A percentile compares a stretch with the other conserved stretches of the same genome.
Conservation (phyloP, 2,113 vertebrate species). For the Trematomus loennbergii region DNA sequence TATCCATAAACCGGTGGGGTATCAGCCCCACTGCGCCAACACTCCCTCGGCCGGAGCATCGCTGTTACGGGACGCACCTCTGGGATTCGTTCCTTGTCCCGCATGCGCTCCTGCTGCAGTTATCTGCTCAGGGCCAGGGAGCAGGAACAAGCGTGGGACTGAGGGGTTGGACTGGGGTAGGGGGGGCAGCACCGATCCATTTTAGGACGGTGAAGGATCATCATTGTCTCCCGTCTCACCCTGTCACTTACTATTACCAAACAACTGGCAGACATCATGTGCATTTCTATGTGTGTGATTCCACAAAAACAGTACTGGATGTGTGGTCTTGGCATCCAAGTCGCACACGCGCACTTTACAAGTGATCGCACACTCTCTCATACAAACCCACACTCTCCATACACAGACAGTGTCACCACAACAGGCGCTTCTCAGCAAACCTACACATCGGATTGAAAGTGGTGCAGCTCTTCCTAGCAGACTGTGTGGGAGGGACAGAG, state of each 20-base stretch:
- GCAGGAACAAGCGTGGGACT: conserved; percentile 59
- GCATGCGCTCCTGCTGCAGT: conserved; percentile 51
- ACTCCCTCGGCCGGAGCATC: conserved; percentile 42
- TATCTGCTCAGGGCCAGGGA: conserved; percentile 83
- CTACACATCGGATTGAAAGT: conserved; percentile 76
- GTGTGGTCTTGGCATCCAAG: conserved; percentile 78
- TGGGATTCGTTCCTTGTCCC: conserved; percentile 64
- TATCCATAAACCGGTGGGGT: conserved; percentile 70
- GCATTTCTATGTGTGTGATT: conserved; percentile 48
- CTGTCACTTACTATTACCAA: conserved; percentile 77
- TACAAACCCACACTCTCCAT: conserved; percentile 18
- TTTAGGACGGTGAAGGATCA: conserved; percentile 77
- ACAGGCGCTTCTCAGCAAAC: conserved; percentile 75
- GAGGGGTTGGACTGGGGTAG: conserved; percentile 58
- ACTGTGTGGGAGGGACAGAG: conserved; percentile 79
- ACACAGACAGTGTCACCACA: conserved; percentile 62
- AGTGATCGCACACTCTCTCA: conserved; percentile 31
- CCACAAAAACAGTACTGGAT: conserved; percentile 47
- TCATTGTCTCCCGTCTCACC: conserved; percentile 77
- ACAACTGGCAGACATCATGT: conserved; percentile 57
- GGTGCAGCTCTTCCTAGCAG: conserved; percentile 66
- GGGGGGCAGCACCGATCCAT: conserved; percentile 66
- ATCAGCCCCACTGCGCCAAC: conserved; percentile 71
- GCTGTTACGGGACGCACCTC: conserved; percentile 62
- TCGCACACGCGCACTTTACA: conserved; percentile 60